Percentiles rank a stretch among this genome's conserved stretches.
These are phyloP conservation scores for Aphidius ervi DNA, from an alignment of 1,140 invertebrate genomes.

Conservation along the genomic window DNA sequence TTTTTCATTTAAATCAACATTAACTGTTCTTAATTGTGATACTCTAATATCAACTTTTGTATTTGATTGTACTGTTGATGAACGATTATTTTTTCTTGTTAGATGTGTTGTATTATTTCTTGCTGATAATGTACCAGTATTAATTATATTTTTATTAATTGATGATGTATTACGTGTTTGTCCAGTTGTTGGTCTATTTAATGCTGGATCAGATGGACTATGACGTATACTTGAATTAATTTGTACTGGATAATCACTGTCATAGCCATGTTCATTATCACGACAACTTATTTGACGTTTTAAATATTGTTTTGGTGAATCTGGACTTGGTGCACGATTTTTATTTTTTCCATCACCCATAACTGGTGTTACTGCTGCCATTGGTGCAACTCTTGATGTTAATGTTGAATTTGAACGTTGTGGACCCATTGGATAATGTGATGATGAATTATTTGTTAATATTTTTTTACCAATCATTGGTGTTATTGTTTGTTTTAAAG, in stretches of 20 bases:
- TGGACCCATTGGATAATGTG: constrained; percentile 42
- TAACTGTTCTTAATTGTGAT: constrained; percentile 39
- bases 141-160: constrained; percentile 41
- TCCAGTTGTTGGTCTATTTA: constrained; percentile 50
- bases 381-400: constrained; percentile 45
- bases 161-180: constrained; percentile 45
- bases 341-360: constrained; percentile 51
- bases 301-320: constrained; percentile 44
- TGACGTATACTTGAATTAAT: constrained; percentile 56
- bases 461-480: constrained; percentile 43
- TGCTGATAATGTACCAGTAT: constrained; percentile 31
- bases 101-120: constrained; percentile 24
- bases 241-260: constrained; percentile 50
- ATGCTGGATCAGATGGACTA: constrained; percentile 58
- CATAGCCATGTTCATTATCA: constrained; percentile 43
- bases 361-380: constrained; percentile 49
- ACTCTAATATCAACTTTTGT: constrained; percentile 45
- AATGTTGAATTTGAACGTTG: constrained; percentile 48
- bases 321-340: constrained; percentile 43
- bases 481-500: constrained; percentile 44
- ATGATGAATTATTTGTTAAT: constrained; percentile 25
- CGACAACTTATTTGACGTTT: constrained; percentile 45
- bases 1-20: constrained; percentile 43
- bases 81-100: constrained; percentile 41
- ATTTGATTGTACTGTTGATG: constrained; percentile 42